phyloP scores from a whole-genome alignment of 1,140 invertebrate species.

The Heliothis subflexa region DNA sequence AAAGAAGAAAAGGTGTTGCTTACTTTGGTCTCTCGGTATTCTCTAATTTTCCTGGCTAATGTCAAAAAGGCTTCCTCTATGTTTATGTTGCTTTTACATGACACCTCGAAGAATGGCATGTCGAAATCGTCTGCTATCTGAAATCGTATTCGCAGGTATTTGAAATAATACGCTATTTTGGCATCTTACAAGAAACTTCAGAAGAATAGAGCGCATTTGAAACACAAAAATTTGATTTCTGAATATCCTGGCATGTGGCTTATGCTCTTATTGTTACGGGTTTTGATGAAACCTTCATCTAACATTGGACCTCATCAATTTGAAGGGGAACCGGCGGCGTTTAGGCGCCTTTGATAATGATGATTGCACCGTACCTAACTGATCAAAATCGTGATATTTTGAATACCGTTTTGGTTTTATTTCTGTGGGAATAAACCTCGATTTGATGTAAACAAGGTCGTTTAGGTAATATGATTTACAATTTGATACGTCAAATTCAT shows the following conservation, averaged over 20 bases:
- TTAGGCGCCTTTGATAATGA: background rate
- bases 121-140: constrained; percentile 89
- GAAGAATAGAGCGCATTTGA: too few species aligned
- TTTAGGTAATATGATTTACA: background rate
- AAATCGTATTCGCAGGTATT: background rate
- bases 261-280: too few species aligned
- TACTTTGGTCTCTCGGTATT: constrained; percentile 92
- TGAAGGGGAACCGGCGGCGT: background rate
- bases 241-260: too few species aligned
- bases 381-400: background rate
- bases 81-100: constrained; percentile 96
- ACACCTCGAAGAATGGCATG: constrained; percentile 97
- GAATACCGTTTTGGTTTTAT: background rate
- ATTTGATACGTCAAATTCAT: too few species aligned
- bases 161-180: too few species aligned
- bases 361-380: background rate
- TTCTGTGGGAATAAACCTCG: background rate
- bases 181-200: too few species aligned
- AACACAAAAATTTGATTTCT: too few species aligned
- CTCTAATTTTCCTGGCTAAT: constrained; percentile 92
- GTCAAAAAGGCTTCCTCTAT: constrained; percentile 95
- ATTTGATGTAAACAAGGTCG: background rate
- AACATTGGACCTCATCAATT: background rate
- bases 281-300: background rate
- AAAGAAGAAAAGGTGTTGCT: background rate